phyloP scores from a whole-genome alignment of 2,113 vertebrate genomes.

The Rhea pennata region DNA sequence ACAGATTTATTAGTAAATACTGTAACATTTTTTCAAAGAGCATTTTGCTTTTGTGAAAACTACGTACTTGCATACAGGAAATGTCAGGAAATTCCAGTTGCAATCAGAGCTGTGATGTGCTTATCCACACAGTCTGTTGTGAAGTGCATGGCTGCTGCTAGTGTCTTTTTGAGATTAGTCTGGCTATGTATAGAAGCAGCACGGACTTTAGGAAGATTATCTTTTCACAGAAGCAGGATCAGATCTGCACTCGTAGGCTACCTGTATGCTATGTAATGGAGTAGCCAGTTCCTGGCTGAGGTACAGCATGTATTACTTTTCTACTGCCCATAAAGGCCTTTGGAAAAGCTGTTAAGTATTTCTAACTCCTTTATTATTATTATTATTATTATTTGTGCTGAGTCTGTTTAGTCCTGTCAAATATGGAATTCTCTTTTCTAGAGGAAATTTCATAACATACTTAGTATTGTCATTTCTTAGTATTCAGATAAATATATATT shows the following conservation, averaged over 20 bases:
- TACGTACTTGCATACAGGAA: neutral
- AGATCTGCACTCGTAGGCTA: neutral
- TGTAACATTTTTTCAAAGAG: neutral
- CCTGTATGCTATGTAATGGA: neutral
- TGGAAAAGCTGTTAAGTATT: neutral
- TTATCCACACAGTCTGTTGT: neutral
- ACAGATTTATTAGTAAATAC: neutral
- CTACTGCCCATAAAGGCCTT: neutral
- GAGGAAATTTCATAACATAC: neutral
- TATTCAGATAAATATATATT: neutral
- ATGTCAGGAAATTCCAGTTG: neutral
- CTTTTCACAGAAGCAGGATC: neutral
- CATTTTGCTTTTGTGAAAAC: neutral
- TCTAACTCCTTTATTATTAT: neutral
- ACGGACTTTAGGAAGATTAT: neutral
- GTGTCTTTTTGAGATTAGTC: neutral
- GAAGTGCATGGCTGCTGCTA: neutral
- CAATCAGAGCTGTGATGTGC: neutral
- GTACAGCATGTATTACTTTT: neutral
- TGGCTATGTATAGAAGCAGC: neutral
- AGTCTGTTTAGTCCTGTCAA: neutral
- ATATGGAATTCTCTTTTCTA: neutral
- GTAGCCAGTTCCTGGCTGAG: neutral
- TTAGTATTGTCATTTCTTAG: neutral
- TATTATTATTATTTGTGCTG: neutral